Percentiles rank a stretch among this genome's conserved stretches.
These are phyloP conservation scores for Smutsia temminckii DNA, from an alignment of 2,797 vertebrate species.

Conservation along the genomic window DNA sequence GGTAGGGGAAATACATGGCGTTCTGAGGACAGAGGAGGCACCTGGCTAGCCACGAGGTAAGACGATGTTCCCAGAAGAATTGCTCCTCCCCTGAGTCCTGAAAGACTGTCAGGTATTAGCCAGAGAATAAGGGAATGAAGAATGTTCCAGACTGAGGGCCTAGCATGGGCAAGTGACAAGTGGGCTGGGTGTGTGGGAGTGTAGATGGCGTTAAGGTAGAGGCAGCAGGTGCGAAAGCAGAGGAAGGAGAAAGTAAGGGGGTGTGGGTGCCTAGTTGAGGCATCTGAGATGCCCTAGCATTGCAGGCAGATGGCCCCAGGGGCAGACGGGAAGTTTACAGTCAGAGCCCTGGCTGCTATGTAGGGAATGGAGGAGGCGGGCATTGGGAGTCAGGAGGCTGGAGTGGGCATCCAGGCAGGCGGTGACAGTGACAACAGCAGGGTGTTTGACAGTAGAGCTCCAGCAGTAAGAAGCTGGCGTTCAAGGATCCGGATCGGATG, in stretches of 20 bases:
- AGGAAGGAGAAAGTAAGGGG: not conserved
- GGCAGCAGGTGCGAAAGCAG: not conserved
- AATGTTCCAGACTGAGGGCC: not conserved
- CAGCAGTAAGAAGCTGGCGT: not conserved
- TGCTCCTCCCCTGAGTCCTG: not conserved
- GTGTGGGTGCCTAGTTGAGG: not conserved
- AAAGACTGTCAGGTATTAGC: too few relatives aligned
- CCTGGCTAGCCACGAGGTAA: not conserved
- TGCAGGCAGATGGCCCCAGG: not conserved
- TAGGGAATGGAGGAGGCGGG: not conserved
- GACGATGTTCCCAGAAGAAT: not conserved
- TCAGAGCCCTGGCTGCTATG: not conserved
- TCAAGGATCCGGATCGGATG: not conserved
- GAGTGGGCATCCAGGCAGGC: not conserved
- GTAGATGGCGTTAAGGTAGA: not conserved
- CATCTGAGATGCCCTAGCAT: not conserved
- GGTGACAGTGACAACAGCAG: not conserved
- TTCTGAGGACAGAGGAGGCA: not conserved
- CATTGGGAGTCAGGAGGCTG: not conserved
- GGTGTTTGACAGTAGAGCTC: not conserved
- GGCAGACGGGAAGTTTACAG: not conserved
- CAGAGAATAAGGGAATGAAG: not conserved
- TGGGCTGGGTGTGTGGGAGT: too few relatives aligned
- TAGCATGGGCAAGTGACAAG: not conserved
- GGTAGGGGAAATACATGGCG: not conserved